Conservation (phyloP, 2,113 vertebrate species). For the Cyprinodon variegatus region DNA sequence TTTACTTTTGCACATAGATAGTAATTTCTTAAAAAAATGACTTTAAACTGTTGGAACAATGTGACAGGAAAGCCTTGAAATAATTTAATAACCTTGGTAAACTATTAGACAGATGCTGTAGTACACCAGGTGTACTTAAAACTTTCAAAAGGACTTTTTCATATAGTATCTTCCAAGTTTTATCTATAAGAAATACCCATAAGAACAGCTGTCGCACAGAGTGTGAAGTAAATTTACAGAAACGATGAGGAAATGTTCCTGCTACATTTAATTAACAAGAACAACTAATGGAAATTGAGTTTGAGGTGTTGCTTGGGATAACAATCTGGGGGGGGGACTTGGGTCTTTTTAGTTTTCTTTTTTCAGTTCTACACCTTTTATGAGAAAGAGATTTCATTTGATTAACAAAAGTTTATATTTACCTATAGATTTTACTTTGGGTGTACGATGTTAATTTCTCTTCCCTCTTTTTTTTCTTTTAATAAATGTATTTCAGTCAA, state of each 20-base stretch:
- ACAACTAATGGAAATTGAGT: slow-evolving; percentile 2
- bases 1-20: neutral
- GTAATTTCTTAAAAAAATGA: neutral
- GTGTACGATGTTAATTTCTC: neutral
- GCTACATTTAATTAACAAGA: slow-evolving; percentile 61
- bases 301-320: slow-evolving; percentile 40
- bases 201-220: neutral
- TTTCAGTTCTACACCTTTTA: too few relatives aligned
- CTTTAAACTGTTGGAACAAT: neutral
- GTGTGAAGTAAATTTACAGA: slow-evolving; percentile 57
- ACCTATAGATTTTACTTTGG: neutral
- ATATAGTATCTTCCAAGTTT: neutral
- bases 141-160: neutral
- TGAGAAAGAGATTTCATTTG: too few relatives aligned
- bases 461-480: neutral
- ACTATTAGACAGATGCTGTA: too few relatives aligned
- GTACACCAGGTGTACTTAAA: neutral
- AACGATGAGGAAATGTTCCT: slow-evolving; percentile 58
- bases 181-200: slow-evolving; percentile 1
- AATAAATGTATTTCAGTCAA: too few relatives aligned
- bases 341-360: too few relatives aligned
- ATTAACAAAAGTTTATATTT: neutral
- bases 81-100: too few relatives aligned
- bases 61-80: too few relatives aligned
- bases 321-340: slow-evolving; percentile 13